Evolutionary conservation across 2,113 vertebrate genomes (phyloP).

Genomic region (Acrocephalus arundinaceus): DNA sequence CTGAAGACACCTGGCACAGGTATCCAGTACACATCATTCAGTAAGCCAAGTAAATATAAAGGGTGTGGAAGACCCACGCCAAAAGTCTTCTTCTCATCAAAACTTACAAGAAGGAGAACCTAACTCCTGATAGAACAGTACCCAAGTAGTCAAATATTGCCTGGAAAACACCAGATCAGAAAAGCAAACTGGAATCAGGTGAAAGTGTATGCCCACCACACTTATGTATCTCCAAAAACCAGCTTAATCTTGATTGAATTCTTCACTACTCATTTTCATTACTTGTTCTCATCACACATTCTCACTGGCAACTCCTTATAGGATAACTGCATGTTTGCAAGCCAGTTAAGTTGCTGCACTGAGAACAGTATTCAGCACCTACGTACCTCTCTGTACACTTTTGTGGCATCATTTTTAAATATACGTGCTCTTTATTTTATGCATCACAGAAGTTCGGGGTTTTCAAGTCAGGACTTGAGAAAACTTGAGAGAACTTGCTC

Average conservation of each 20-base stretch:
- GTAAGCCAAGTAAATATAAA: neutral
- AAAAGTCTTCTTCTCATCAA: neutral
- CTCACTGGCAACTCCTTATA: neutral
- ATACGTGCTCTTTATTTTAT: neutral
- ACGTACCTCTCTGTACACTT: neutral
- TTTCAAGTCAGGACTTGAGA: neutral
- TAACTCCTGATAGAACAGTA: neutral
- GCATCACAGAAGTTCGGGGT: neutral
- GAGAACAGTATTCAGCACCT: neutral
- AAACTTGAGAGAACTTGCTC: neutral
- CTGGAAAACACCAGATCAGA: neutral
- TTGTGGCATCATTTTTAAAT: neutral
- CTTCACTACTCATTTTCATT: neutral
- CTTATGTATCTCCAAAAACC: fast-evolving
- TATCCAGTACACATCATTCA: neutral
- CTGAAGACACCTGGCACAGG: neutral
- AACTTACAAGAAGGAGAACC: neutral
- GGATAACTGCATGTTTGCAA: neutral
- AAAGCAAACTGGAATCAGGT: neutral
- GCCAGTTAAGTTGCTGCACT: neutral
- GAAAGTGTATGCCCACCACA: neutral
- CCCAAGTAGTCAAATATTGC: fast-evolving
- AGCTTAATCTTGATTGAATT: neutral
- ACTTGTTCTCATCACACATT: neutral
- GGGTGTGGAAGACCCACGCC: neutral